Evolutionary conservation across 2,888 invertebrate species (phyloP), one percentile per base, ranked within the genome.

Genomic region (Physocephala rufipes): DNA sequence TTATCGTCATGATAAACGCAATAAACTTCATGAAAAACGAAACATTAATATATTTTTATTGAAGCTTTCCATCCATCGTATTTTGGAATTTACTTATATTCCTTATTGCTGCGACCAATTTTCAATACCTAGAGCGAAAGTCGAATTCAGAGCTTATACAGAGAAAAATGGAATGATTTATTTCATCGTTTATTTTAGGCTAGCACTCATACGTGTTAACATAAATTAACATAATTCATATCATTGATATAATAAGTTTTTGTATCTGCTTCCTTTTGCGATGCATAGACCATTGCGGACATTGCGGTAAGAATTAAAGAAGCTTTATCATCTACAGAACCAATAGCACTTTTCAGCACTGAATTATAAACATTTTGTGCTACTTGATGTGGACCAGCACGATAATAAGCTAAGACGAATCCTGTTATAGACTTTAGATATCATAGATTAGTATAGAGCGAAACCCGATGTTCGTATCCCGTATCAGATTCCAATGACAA

Each of bases 391-490:
- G 85, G 82, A 0, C 79, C 81, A 1, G 82, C 78, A 26, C 81
- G 80, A 72, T 79, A 95, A 73, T 93, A 89, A 0, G 94, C 91
- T 67, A 95, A 87, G 2, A 95, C 96, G 77, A 95, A 87, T 49
- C 93, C 92, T 85, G 93, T 92, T 30, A 92, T 91, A 2, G 93
- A 91, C 77, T 90, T 89, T 72, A 93, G 90, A 86, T 83, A 9
- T 87, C 84, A 81, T 89, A 86, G 72, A 88, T 87, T 65, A 96
- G 86, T 12, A 91, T 91, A 49, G 88, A 87, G 79, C 95, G n/a
- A 92, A 9, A 96, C 94, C 92, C 93, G 95, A 82, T 95, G 91
- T 1, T 92, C 92, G 87, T 96, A 97, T 1, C 95, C 95, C 30
- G 94, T 82, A 2, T 92, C 91, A 75, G 95, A 92, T 86, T 96